Base-by-base conservation (phyloP, 2,888 invertebrate species). In the Baccha elongata region DNA sequence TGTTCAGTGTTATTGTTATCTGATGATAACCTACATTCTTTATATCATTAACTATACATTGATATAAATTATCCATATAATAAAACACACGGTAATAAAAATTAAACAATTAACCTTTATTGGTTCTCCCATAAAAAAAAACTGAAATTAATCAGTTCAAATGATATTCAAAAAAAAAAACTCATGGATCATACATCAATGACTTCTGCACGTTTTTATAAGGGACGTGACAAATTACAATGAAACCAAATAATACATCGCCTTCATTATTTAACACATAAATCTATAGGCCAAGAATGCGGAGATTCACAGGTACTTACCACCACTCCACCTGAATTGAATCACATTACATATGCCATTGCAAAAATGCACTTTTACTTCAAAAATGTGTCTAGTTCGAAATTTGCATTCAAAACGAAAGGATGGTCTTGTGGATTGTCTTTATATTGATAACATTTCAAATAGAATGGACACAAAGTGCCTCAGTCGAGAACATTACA, bases 161-260 rank as follows among this genome's bases (percentile, higher is more conserved):
- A 10, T 23, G 23, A 62, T 13, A 11, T n/a, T n/a, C n/a, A 32
- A 32, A 11, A 35, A 37, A 29, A 74, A 75, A 74, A 60, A 44
- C 13, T 26, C 42, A 81, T 74, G 46, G 58, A 71, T 50, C 75
- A 71, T 67, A 52, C 32, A n/a, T 46, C 60, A 81, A 81, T 75
- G 64, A 21, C 32, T 75, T 62, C 60, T 71, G 60, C 48, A 72
- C 81, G 62, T 69, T 60, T 67, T 48, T 37, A 44, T 60, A 29
- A 44, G 60, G 42, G 69, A 80, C 80, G 75, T 80, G 80, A 80
- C 68, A n/a, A n/a, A n/a, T n/a, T n/a, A n/a, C n/a, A 80, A 69
- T 69, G 62, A n/a, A 76, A 48, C 37, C 69, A 80, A 64, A 6
- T 4, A 23, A 5, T 73, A 50, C 62, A 53, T 26, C 15, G 29